phyloP scores from a whole-genome alignment of 2,797 vertebrate genomes.

The Prionace glauca region DNA sequence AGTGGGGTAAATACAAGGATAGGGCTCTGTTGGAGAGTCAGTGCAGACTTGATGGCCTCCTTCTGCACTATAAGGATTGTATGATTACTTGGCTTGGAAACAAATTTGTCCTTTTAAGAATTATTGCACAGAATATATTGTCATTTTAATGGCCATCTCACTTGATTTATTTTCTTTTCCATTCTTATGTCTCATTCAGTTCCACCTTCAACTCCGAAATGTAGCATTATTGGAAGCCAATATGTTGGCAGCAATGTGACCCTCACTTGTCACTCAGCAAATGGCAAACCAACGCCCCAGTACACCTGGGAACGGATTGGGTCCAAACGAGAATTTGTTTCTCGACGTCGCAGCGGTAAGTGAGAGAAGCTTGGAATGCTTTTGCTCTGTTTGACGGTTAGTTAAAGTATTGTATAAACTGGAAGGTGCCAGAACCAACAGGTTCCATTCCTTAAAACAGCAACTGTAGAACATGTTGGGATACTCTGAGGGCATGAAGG shows the following conservation, averaged over 20 bases:
- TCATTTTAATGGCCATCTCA: background rate
- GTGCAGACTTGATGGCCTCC: no score
- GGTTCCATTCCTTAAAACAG: background rate
- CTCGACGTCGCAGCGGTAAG: conserved; percentile 70
- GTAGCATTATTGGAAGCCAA: conserved; percentile 61
- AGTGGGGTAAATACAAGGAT: no score
- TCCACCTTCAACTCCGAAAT: conserved; percentile 69
- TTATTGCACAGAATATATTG: background rate
- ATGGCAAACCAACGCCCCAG: conserved; percentile 69
- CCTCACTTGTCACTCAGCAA: conserved; percentile 66
- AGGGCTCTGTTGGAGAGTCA: no score
- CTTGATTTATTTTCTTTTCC: background rate
- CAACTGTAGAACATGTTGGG: background rate
- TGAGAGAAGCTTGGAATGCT: conserved; percentile 37
- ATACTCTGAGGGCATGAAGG: background rate
- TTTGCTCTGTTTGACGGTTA: background rate
- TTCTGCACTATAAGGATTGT: no score
- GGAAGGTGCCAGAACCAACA: background rate
- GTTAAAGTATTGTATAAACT: background rate
- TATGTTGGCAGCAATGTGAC: conserved; percentile 69
- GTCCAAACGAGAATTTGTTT: conserved; percentile 59
- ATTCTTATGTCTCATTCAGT: conserved; percentile 53
- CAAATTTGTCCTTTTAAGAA: background rate
- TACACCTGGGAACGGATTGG: conserved; percentile 75
- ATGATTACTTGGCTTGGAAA: background rate